Base-by-base conservation (phyloP, 2,113 vertebrate genomes). In the Megatriorchis doriae region DNA sequence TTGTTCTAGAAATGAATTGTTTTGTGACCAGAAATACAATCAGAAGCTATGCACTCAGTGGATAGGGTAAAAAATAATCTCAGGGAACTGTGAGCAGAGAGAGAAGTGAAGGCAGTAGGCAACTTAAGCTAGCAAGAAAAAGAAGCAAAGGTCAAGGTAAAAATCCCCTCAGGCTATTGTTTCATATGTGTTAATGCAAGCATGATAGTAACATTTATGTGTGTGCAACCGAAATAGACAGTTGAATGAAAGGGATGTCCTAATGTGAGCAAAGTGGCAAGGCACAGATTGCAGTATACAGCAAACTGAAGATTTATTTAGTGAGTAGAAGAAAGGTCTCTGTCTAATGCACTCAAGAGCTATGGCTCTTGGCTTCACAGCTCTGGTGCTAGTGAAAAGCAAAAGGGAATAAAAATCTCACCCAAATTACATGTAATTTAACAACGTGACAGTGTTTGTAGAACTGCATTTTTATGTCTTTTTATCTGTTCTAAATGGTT, bases 361-460 rank as follows among this genome's bases (percentile, higher is more conserved):
- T 67, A 45, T 53, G 83, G 55, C 77, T 77, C 43, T 78, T 95
- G 53, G 47, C 78, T 96, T 95, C 81, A 86, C 38, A 91, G 79
- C 34, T 86, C 47, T 12, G 3, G 36, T 87, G 68, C 34, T 91
- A 84, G 68, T 20, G 5, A 94, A 86, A 95, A 94, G 32, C 59
- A 90, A 92, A 92, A 93, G 27, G 59, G 16, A 82, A 31, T 83
- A 87, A 95, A 96, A 97, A 56, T 93, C 38, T 94, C 45, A 52
- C 52, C 55, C 36, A 80, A 94, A 93, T 90, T 95, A 81, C 48
- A 70, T 55, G 45, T 71, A 96, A 93, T 97, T 97, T 97, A 81
- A 72, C 61, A 86, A 72, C 34, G 81, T 5, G 16, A 70, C 42
- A 14, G 34, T 95, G 53, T 91, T 88, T 88, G 59, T 80, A 73